Base-by-base conservation (phyloP, 2,888 invertebrate species). In the Tenthredo distinguenda region DNA sequence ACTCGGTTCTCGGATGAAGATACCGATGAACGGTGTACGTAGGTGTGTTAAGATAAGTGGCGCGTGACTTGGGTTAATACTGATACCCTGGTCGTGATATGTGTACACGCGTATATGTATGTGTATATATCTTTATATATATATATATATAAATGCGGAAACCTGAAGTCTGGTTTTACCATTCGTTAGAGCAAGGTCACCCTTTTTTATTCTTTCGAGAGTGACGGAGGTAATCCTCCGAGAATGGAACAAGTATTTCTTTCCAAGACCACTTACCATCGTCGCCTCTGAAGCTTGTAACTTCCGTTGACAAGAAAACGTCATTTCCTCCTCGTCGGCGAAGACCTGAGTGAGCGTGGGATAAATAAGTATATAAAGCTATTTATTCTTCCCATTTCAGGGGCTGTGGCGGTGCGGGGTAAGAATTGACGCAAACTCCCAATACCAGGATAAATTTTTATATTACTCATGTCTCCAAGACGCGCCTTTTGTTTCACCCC, bases 301-400 rank as follows among this genome's bases (percentile, higher is more conserved):
- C 62, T 81, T 81, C 81, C 81, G 58, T 12, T 62, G 81, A 81
- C 81, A 81, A 81, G 81, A 58, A 62, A 81, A 81, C 81, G 58
- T 81, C 58, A 81, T 81, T 81, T 58, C 62, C 58, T 58, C 4
- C 15, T 12, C 37, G 58, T 50, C 37, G 21, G 1, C 26, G 37
- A 34, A 55, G 26, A 58, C 79, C 81, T 37, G 21, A 21, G 7
- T 5, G 40, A 31, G 37, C 37, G 12, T 50, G 40, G 37, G 34
- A 68, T 40, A 37, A 12, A 26, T 62, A 62, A 62, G 58, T 81
- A 50, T 81, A 81, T 81, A 18, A 15, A 50, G 43, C 43, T 31
- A 50, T 31, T 77, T 74, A 74, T 74, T 43, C 26, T 43, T 21
- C 2, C 40, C 74, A 37, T n/a, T 71, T 34, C 6, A 43, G 26